These are phyloP conservation scores for Corythornis cristatus DNA, from an alignment of 2,113 vertebrate species.

Conservation along the genomic window DNA sequence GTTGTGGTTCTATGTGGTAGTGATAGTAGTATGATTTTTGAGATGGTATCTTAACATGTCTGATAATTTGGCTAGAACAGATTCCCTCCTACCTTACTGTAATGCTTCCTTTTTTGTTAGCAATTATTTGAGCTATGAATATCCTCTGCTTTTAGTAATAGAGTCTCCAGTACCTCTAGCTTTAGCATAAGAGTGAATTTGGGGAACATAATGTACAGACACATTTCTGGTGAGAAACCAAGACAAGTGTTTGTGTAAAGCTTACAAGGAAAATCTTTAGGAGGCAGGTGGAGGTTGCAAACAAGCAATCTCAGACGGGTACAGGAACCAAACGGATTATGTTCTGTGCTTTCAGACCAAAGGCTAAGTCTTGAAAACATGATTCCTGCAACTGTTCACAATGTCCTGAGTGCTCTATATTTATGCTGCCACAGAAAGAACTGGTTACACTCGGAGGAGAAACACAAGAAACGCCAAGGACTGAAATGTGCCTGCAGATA, in stretches of 20 bases:
- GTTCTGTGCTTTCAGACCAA: constrained; percentile 72
- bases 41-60: background rate
- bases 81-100: background rate
- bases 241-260: background rate
- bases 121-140: background rate
- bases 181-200: background rate
- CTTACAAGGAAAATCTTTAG: background rate
- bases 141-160: background rate
- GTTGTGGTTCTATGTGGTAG: background rate
- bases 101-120: background rate
- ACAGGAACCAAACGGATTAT: background rate
- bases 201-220: background rate
- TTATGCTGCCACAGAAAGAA: constrained; percentile 89
- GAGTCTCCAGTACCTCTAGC: background rate
- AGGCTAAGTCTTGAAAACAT: constrained; percentile 84
- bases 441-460: constrained; percentile 83
- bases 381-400: constrained; percentile 78
- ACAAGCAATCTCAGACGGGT: background rate
- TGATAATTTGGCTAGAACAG: background rate
- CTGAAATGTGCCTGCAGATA: constrained; percentile 69
- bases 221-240: background rate
- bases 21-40: background rate
- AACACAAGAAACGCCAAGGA: constrained; percentile 36
- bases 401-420: constrained; percentile 75
- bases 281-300: background rate